phyloP scores from a whole-genome alignment of 1,140 invertebrate species.

The Maconellicoccus hirsutus region DNA sequence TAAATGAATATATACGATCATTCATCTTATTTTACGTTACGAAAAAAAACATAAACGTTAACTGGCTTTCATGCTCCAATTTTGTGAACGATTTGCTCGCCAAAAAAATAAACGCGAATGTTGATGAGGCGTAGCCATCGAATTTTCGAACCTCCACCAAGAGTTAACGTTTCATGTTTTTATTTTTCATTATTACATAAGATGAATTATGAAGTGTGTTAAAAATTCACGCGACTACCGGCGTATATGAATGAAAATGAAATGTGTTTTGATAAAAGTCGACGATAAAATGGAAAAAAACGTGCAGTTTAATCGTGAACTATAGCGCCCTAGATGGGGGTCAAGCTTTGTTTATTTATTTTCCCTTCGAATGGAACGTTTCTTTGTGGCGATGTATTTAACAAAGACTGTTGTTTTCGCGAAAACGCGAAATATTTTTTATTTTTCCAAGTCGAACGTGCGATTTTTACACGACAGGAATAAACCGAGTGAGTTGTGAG shows the following conservation, averaged over 20 bases:
- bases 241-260: background rate
- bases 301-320: background rate
- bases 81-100: background rate
- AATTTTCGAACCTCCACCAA: no score
- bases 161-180: no score
- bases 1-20: background rate
- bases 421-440: no score
- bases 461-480: no score
- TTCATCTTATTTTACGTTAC: background rate
- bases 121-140: background rate
- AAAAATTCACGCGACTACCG: background rate
- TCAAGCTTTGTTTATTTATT: conserved; percentile 6
- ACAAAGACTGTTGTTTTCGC: background rate
- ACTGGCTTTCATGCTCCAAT: background rate
- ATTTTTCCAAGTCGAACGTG: no score
- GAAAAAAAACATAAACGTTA: background rate
- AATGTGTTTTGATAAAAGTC: background rate
- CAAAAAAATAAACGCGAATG: background rate
- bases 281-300: background rate
- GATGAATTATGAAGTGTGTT: background rate
- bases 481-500: no score
- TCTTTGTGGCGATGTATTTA: background rate
- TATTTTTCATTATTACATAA: background rate
- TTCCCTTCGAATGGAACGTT: background rate
- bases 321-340: background rate